Conservation (phyloP, 2,888 invertebrate species). For the Tigriopus californicus region DNA sequence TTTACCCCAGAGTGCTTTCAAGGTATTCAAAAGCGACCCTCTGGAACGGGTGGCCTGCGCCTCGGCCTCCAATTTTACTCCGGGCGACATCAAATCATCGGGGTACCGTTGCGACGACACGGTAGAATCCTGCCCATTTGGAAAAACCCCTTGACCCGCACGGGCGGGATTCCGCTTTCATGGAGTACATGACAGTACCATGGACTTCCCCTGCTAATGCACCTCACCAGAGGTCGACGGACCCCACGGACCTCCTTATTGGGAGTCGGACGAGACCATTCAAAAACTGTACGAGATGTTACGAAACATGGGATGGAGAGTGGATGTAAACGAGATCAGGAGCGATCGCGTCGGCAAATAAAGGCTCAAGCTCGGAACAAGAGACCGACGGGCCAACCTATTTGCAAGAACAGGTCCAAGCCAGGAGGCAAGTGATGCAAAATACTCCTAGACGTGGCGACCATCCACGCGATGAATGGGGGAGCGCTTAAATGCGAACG, state of each 20-base stretch:
- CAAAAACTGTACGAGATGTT: background rate
- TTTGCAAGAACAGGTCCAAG: too few species aligned
- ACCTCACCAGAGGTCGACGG: constrained; percentile 45
- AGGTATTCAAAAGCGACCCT: background rate
- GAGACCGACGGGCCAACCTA: too few species aligned
- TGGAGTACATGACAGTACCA: constrained; percentile 22
- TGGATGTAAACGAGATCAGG: background rate
- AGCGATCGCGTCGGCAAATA: too few species aligned
- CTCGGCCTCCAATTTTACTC: constrained; percentile 6
- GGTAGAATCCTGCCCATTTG: constrained; percentile 9
- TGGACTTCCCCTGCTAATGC: constrained; percentile 53
- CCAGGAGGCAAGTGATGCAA: too few species aligned
- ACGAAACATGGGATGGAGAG: constrained; percentile 5
- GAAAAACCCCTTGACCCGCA: background rate
- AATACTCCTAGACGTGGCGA: too few species aligned
- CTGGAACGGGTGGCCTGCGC: background rate
- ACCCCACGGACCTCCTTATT: constrained; percentile 39
- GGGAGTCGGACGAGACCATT: constrained; percentile 12
- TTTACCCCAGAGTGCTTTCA: background rate
- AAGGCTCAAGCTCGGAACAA: too few species aligned
- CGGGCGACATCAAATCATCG: constrained; percentile 3
- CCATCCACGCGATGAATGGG: background rate
- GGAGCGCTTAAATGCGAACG: constrained; percentile 3
- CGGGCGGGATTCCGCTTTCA: background rate
- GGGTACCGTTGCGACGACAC: constrained; percentile 8